phyloP scores from a whole-genome alignment of 2,113 vertebrate species.

The Orientallactaga bullata region DNA sequence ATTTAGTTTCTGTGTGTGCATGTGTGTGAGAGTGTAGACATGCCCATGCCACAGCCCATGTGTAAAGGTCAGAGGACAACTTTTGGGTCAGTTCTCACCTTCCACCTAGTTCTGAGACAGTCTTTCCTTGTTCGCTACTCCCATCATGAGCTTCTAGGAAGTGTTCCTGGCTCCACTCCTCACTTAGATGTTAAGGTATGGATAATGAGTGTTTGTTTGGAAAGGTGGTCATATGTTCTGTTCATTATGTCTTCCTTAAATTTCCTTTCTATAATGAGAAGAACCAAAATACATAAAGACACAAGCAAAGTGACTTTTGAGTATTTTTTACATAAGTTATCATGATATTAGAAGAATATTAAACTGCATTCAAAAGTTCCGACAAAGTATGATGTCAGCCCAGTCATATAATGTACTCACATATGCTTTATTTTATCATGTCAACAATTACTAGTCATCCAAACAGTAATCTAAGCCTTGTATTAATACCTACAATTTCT shows the following conservation, averaged over 20 bases:
- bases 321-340: conserved; percentile 63
- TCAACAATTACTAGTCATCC: conserved; percentile 58
- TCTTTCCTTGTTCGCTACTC: no score
- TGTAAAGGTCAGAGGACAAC: no score
- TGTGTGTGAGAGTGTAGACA: no score
- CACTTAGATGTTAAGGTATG: conserved; percentile 36
- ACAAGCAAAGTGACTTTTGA: conserved; percentile 35
- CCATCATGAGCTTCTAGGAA: no score
- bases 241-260: conserved; percentile 50
- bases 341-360: conserved; percentile 59
- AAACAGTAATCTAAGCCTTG: conserved; percentile 48
- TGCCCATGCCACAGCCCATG: no score
- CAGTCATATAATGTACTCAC: conserved; percentile 27
- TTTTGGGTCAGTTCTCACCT: no score
- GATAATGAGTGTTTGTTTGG: conserved; percentile 50
- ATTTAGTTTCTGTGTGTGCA: no score
- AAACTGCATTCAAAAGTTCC: conserved; percentile 57
- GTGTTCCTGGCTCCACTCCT: no score
- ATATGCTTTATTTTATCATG: conserved; percentile 57
- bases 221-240: conserved; percentile 19
- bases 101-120: no score
- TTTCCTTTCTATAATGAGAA: conserved; percentile 62
- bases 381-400: conserved; percentile 22
- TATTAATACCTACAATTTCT: conserved; percentile 29
- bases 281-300: conserved; percentile 38